Evolutionary conservation across 2,113 vertebrate genomes (phyloP), one percentile per base, ranked within the genome.

Genomic region (Psittacula cyanocephala): DNA sequence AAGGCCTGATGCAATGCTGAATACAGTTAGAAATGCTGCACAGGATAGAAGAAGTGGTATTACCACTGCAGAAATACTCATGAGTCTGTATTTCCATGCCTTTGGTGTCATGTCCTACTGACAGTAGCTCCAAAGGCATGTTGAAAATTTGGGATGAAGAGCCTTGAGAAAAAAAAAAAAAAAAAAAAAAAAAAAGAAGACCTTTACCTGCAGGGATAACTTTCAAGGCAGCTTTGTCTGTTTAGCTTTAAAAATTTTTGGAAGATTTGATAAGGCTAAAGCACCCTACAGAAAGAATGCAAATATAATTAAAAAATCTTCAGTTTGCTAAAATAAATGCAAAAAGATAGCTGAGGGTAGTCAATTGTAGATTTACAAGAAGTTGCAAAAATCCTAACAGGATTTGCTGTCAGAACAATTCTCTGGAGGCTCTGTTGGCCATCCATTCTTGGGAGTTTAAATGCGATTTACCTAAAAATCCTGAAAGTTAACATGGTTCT

Each of bases 11-110:
- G 44, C 12, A 31, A 29, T 17, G 59, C 64, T 55, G 10, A n/a
- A 35, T 53, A 33, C 60, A 50, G 25, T 27, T 19, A 23, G 64
- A 74, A 89, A 78, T 64, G 10, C 64, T 75, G 46, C 11, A 13
- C 10, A 39, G 39, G 16, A 10, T 0, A 50, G 18, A 15, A 53
- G 6, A 77, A 23, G 47, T 41, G 31, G 11, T 14, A 41, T 59
- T 47, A 52, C 11, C 16, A 86, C 31, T 67, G 46, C 52, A 15
- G 6, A 20, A 47, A n/a, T 6, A 16, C 13, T 15, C 3, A 10
- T 18, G 35, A 62, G 11, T 13, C 17, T 1, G 0, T 11, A 4
- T n/a, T 71, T 78, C 3, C 1, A 4, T 80, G 57, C 16, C 25
- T 28, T 9, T 76, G 29, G 11, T 93, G 52, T 23, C 2, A 1